Base-by-base conservation (phyloP, 2,113 vertebrate genomes). In the Origma solitaria region DNA sequence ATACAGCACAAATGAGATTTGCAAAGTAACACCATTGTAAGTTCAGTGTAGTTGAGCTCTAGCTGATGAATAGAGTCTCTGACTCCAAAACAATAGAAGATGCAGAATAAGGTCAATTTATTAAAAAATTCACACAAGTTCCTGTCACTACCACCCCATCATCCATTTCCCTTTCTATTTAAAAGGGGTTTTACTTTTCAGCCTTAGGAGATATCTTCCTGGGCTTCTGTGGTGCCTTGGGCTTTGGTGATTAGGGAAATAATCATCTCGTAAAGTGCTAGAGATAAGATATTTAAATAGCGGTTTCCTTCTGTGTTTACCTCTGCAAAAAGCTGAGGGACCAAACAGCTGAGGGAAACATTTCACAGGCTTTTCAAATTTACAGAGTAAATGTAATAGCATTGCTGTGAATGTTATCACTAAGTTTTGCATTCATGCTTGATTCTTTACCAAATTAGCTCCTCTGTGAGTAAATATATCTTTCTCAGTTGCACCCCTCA, bases 361-460 rank as follows among this genome's bases (percentile, higher is more conserved):
- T 78, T 90, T 88, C 78, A 51, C 31, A 71, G 90, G 60, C 40
- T 90, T 93, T 96, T 90, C 72, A 88, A 77, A 92, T 92, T 92
- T 93, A 77, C 79, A 73, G 50, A 91, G 71, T 73, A 94, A 91
- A 93, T 95, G 90, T 66, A 87, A 57, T 49, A 66, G 8, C 7
- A 5, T 73, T 88, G 44, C 22, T 15, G 7, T 81, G 68, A 94
- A 88, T 90, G 38, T 75, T 92, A 88, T 94, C 53, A 0, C 76
- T n/a, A 61, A 72, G 51, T 50, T 92, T 79, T 91, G 11, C 70
- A 86, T 64, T 90, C 47, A 45, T 40, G 19, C 60, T 71, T 90
- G 86, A 71, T 94, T 92, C 88, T 77, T 95, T 81, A 75, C 84
- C 60, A 86, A 92, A 96, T 86, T 93, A 94, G 33, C 64, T 86